Percentiles rank a stretch among this genome's conserved stretches.
Evolutionary conservation across 2,888 invertebrate species (phyloP).

Genomic region (Exephanes ischioxanthus): DNA sequence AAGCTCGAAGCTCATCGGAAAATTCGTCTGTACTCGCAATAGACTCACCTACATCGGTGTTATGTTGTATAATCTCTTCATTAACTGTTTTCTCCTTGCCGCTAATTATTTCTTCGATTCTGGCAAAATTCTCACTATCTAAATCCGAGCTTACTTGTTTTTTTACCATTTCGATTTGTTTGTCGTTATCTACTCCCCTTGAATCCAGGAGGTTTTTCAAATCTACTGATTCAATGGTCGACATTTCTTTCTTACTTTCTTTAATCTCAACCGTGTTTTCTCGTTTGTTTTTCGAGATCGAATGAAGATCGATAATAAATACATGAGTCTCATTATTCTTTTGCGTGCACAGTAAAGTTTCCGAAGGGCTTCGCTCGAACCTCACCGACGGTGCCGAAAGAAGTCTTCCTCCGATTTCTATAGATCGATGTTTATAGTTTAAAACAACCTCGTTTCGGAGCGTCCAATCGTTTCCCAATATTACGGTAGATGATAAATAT

Average conservation of each 20-base stretch:
- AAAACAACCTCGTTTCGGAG: slow-evolving; percentile 29
- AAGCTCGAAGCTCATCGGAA: slow-evolving; percentile 27
- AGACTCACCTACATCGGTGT: neutral
- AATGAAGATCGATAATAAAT: slow-evolving; percentile 17
- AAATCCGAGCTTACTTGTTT: neutral
- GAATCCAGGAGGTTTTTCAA: neutral
- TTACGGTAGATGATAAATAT: slow-evolving; percentile 29
- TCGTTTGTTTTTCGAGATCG: neutral
- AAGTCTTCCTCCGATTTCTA: slow-evolving; percentile 16
- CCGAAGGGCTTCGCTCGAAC: slow-evolving; percentile 44
- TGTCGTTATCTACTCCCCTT: neutral
- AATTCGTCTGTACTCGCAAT: slow-evolving; percentile 55
- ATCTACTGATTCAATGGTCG: neutral
- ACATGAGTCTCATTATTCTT: slow-evolving; percentile 27
- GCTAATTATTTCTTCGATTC: neutral
- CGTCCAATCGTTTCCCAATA: slow-evolving; percentile 53
- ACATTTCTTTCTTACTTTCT: neutral
- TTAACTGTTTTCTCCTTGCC: neutral
- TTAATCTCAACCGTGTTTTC: neutral
- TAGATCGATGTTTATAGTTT: slow-evolving; percentile 23
- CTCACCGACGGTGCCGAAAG: slow-evolving; percentile 13
- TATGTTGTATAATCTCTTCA: neutral
- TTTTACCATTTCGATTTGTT: neutral
- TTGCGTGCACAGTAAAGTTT: slow-evolving; percentile 36
- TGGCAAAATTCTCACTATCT: neutral